These are phyloP conservation scores for Kryptolebias marmoratus DNA, from an alignment of 2,113 vertebrate genomes.

Conservation along the genomic window DNA sequence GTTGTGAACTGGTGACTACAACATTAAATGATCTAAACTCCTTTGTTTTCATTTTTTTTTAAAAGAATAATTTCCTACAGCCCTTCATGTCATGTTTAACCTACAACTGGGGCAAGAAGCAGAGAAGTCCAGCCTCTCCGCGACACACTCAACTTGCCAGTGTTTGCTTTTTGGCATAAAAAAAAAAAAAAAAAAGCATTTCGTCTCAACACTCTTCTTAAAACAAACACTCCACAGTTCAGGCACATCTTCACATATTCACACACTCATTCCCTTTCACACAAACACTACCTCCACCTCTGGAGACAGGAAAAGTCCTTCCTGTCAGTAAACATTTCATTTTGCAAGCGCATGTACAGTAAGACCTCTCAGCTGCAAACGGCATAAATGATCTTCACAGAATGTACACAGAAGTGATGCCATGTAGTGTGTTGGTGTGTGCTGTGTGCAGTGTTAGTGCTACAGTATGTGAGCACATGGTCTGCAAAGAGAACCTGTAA, in stretches of 20 bases:
- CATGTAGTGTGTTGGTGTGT: slow-evolving; percentile 34
- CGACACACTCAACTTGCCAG: slow-evolving; percentile 59
- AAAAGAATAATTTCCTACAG: slow-evolving; percentile 31
- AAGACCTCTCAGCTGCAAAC: slow-evolving; percentile 70
- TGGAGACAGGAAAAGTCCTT: slow-evolving; percentile 22
- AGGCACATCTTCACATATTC: slow-evolving; percentile 27
- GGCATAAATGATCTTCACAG: slow-evolving; percentile 82
- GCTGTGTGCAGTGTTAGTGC: slow-evolving; percentile 58
- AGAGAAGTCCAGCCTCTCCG: slow-evolving; percentile 69
- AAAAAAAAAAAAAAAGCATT: slow-evolving; percentile 49
- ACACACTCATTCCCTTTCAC: slow-evolving; percentile 55
- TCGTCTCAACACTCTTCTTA: slow-evolving; percentile 34
- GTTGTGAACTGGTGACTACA: slow-evolving; percentile 11
- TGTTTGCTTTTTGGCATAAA: slow-evolving; percentile 61
- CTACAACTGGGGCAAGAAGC: slow-evolving; percentile 48
- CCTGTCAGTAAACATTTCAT: slow-evolving; percentile 69
- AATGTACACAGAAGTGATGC: slow-evolving; percentile 68
- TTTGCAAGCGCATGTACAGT: slow-evolving; percentile 71
- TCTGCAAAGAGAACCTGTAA: slow-evolving; percentile 48
- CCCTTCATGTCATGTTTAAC: slow-evolving; percentile 45
- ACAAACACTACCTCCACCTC: slow-evolving; percentile 32
- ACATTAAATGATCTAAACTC: slow-evolving; percentile 13
- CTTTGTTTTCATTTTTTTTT: slow-evolving; percentile 1
- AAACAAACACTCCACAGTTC: slow-evolving; percentile 31
- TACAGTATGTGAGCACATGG: slow-evolving; percentile 64